Conservation (phyloP, 2,797 vertebrate genomes). For the Cryptoblepharus egeriae region DNA sequence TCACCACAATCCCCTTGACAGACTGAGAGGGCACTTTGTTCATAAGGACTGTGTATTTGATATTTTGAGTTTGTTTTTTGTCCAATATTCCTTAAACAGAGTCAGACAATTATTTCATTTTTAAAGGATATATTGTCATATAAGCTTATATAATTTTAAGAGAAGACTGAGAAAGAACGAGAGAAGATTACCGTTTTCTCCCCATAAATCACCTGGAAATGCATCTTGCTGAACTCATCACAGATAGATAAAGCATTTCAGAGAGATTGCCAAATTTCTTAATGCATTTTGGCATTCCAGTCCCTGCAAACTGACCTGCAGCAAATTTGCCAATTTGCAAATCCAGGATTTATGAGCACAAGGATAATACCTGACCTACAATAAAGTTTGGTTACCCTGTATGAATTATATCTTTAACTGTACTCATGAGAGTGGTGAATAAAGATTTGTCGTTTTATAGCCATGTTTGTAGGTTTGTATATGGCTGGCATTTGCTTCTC, state of each 20-base stretch:
- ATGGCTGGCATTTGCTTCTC: not conserved
- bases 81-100: not conserved
- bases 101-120: too few relatives aligned
- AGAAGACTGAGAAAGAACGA: not conserved
- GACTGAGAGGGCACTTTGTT: not conserved
- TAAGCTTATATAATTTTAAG: not conserved
- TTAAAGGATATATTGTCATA: not conserved
- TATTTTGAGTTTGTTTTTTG: not conserved
- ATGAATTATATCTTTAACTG: constrained; percentile 19
- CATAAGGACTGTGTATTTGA: fast-evolving
- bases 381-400: constrained; percentile 8
- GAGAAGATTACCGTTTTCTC: not conserved
- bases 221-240: not conserved
- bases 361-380: constrained; percentile 18
- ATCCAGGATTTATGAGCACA: constrained; percentile 16
- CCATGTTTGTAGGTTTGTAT: not conserved
- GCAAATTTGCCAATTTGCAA: constrained; percentile 17
- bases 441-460: not conserved
- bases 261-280: constrained; percentile 17
- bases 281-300: constrained; percentile 7
- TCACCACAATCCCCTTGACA: not conserved
- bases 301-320: constrained; percentile 15
- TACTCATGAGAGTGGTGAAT: not conserved
- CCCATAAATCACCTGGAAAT: constrained; percentile 18
- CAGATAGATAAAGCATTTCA: not conserved